Base-by-base conservation (phyloP, 2,888 invertebrate species). In the Endomychus coccineus region DNA sequence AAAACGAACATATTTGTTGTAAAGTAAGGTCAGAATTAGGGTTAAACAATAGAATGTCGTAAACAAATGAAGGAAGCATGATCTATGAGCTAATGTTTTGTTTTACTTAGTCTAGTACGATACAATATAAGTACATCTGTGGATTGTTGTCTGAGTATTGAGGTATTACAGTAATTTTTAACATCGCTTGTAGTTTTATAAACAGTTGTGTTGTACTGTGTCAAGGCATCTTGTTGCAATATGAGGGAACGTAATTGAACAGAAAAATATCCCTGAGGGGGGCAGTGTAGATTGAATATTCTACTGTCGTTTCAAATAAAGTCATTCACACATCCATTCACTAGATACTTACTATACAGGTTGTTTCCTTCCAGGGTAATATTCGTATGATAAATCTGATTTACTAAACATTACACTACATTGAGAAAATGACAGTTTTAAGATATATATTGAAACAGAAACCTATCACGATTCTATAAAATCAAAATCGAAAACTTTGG, bases 61-160 rank as follows among this genome's bases (percentile, higher is more conserved):
- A 34, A 42, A 42, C 41, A 38, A 50, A 48, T 46, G 44, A 49
- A 46, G 48, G 46, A 56, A 55, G 54, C 54, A 50, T 46, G 38
- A 49, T 56, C 58, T 58, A 57, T 53, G 48, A 58, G 56, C 58
- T 58, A 59, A 58, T 54, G 57, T 57, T 56, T 53, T 53, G 48
- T 53, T 54, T 43, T 53, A 54, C 56, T 61, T 59, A 60, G 52
- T 53, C 61, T 64, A 64, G 58, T 63, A 65, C 61, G 59, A 62
- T 64, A 66, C 61, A 64, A 62, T 66, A 67, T 67, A 67, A 67
- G 67, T 67, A 67, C 67, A 67, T 66, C 62, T 66, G 62, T 64
- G 62, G 62, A 58, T 61, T 61, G 55, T 55, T 45, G 47, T 58
- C 58, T 63, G 64, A 65, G 66, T 65, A 58, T 58, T 66, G 66